These are phyloP conservation scores for Leptinotarsa lineolata DNA, from an alignment of 1,140 invertebrate genomes.

Conservation along the genomic window DNA sequence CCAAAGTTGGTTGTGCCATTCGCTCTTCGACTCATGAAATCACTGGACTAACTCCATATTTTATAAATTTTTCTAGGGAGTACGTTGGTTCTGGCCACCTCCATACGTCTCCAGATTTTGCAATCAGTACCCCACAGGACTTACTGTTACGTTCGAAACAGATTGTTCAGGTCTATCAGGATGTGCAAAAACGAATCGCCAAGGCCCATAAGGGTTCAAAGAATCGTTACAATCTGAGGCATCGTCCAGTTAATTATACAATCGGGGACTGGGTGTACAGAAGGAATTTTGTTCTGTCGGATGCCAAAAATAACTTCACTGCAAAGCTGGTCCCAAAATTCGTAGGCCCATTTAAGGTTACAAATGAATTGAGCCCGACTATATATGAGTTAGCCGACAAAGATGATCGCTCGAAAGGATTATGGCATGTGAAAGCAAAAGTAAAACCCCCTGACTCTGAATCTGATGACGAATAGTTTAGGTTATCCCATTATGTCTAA, in stretches of 20 bases:
- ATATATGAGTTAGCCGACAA: neutral
- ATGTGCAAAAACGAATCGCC: neutral
- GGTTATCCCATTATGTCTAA: no score
- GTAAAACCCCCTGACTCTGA: no score
- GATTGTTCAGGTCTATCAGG: neutral
- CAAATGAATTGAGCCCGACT: no score
- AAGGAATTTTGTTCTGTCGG: neutral
- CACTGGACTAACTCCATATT: neutral
- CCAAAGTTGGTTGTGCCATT: slow-evolving; percentile 29
- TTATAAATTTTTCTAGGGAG: neutral
- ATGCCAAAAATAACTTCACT: neutral
- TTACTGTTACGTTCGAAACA: neutral
- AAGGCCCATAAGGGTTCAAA: neutral
- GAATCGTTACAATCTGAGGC: slow-evolving; percentile 1
- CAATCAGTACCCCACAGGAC: neutral
- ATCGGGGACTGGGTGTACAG: no score
- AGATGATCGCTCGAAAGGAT: neutral
- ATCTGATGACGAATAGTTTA: no score
- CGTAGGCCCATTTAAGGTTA: neutral
- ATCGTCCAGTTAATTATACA: no score
- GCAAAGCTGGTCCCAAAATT: neutral
- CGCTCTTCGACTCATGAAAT: neutral
- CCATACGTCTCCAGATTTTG: neutral
- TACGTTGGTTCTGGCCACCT: neutral
- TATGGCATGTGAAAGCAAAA: neutral